Evolutionary conservation across 2,113 vertebrate genomes (phyloP).

Genomic region (Pluvialis apricaria): DNA sequence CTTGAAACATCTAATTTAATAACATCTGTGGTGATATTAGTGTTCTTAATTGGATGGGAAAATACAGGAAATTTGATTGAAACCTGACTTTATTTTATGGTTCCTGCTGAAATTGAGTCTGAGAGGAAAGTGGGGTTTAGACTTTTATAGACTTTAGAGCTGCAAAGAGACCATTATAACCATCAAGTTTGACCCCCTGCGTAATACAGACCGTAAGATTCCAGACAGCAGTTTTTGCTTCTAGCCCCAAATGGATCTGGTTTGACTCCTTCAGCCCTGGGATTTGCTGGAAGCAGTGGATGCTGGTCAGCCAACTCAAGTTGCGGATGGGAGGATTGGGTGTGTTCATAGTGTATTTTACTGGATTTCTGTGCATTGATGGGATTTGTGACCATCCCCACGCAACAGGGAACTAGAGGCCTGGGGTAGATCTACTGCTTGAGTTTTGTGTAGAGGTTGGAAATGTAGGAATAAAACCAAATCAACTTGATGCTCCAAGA

Average conservation of each 20-base stretch:
- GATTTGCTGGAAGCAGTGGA: not conserved
- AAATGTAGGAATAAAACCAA: not conserved
- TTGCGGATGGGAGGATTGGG: not conserved
- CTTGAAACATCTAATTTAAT: conserved; percentile 22
- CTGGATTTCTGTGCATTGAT: not conserved
- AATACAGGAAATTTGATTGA: conserved; percentile 55
- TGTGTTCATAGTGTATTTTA: accelerated
- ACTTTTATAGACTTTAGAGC: not conserved
- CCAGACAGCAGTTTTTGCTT: not conserved
- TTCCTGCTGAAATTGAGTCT: conserved; percentile 52
- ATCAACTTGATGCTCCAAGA: not conserved
- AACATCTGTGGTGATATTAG: conserved; percentile 18
- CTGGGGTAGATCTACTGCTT: not conserved
- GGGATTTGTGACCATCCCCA: not conserved
- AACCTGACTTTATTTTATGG: conserved; percentile 44
- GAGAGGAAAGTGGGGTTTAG: conserved; percentile 3
- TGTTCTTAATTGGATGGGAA: conserved; percentile 40
- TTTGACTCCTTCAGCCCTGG: not conserved
- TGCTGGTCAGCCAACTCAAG: not conserved
- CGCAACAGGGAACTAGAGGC: not conserved
- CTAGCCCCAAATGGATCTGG: not conserved
- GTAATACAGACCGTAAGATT: not conserved
- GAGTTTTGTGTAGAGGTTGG: not conserved
- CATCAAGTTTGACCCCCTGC: not conserved
- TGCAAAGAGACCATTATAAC: not conserved